Evolutionary conservation across 2,888 invertebrate species (phyloP), one percentile per base, ranked within the genome.

Genomic region (Pristionchus mayeri): DNA sequence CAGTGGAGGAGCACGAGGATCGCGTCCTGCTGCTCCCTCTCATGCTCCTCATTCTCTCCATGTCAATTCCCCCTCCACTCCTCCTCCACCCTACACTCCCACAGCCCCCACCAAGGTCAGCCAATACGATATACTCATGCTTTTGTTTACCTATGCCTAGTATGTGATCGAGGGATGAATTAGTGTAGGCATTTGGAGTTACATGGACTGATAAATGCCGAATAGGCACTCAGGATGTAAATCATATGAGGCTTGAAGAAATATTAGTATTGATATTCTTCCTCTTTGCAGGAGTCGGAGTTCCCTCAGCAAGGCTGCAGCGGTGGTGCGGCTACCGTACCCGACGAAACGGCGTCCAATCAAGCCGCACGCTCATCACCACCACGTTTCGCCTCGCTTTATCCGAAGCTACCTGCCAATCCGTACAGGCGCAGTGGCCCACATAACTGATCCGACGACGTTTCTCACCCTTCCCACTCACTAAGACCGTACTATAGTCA

Each of bases 81-180:
- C 81, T 1, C 81, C 81, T 2, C 81, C 81, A 4, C 81, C 81
- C 30, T 82, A 82, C 63, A 82, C 81, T 24, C 81, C 81, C 63
- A 63, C 81, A 18, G 81, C 81, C 3, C 81, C 81, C 34, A 48
- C 48, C 48, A 13, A 48, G 63, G 81, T 82, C n/a, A 50, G 57
- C 21, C n/a, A n/a, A 4, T 4, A 24, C n/a, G 54, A 13, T 54
- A 7, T 16, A 30, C 27, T 30, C 7, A 6, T n/a, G 27, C 4
- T 4, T 6, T 9, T 67, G 6, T 6, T n/a, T n/a, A n/a, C n/a
- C n/a, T n/a, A n/a, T n/a, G n/a, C 24, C n/a, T n/a, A n/a, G n/a
- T n/a, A n/a, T n/a, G n/a, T n/a, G n/a, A n/a, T n/a, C n/a, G n/a
- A n/a, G n/a, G n/a, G n/a, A n/a, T n/a, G n/a, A n/a, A n/a, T n/a